Evolutionary conservation across 2,797 vertebrate species (phyloP).

Genomic region (Austrolebias charrua): DNA sequence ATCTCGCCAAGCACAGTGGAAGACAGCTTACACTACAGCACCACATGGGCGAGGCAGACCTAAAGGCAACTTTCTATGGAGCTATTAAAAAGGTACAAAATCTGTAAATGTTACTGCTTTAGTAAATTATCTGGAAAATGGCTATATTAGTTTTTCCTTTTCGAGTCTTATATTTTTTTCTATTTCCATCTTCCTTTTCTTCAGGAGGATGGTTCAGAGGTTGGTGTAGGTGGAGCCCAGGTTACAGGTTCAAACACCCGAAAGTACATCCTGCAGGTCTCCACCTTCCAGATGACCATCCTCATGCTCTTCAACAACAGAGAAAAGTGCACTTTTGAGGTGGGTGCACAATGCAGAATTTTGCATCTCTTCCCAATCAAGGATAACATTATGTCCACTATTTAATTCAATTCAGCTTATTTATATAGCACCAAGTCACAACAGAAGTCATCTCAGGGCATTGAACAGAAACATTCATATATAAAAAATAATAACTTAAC

Average conservation of each 20-base stretch:
- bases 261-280: constrained; percentile 98
- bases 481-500: no score
- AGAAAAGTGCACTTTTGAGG: constrained; percentile 97
- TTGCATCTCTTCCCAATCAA: background rate
- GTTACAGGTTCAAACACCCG: constrained; percentile 95
- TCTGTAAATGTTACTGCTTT: constrained; percentile 1
- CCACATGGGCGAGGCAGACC: constrained; percentile 97
- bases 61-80: constrained; percentile 97
- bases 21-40: constrained; percentile 97
- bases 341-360: constrained; percentile 56
- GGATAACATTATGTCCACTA: background rate
- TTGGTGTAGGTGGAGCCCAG: constrained; percentile 92
- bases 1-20: constrained; percentile 97
- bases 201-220: constrained; percentile 95
- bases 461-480: no score
- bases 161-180: background rate
- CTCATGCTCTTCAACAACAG: constrained; percentile 99
- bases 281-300: constrained; percentile 99
- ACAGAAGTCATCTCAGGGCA: no score
- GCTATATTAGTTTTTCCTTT: background rate
- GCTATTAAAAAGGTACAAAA: constrained; percentile 90
- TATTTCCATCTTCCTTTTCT: background rate
- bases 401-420: no score
- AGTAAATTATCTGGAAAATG: background rate
- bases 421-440: no score